These are phyloP conservation scores for Calephelis perditalis DNA, from an alignment of 2,888 invertebrate genomes.

Conservation along the genomic window DNA sequence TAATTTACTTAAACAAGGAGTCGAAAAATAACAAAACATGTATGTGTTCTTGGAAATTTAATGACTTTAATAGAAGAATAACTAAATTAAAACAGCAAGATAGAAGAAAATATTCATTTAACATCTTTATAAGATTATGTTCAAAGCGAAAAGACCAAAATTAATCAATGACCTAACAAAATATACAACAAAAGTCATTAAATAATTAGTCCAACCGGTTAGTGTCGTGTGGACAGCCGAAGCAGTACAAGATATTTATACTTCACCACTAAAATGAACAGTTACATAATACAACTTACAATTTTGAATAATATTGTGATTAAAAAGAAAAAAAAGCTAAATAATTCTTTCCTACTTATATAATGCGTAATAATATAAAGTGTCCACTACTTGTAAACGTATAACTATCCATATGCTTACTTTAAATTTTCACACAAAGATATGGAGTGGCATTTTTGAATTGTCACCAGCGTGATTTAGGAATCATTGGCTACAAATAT, in stretches of 20 bases:
- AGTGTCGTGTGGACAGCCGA: slow-evolving; percentile 60
- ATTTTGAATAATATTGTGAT: slow-evolving; percentile 77
- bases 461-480: no score
- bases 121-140: slow-evolving; percentile 71
- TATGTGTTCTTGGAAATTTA: slow-evolving; percentile 69
- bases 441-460: slow-evolving; percentile 1
- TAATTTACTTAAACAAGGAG: not conserved
- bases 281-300: slow-evolving; percentile 75
- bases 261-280: slow-evolving; percentile 68
- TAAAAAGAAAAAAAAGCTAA: slow-evolving; percentile 72
- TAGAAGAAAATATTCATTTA: slow-evolving; percentile 70
- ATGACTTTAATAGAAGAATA: slow-evolving; percentile 78
- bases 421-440: slow-evolving; percentile 73
- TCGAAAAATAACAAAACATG: slow-evolving; percentile 31
- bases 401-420: slow-evolving; percentile 73
- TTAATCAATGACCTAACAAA: slow-evolving; percentile 79
- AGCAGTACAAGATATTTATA: slow-evolving; percentile 57
- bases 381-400: slow-evolving; percentile 76
- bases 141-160: slow-evolving; percentile 70
- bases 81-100: slow-evolving; percentile 78
- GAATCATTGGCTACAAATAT: no score
- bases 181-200: slow-evolving; percentile 79
- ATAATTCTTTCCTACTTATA: slow-evolving; percentile 78
- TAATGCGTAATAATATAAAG: slow-evolving; percentile 77
- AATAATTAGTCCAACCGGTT: slow-evolving; percentile 74